phyloP scores from a whole-genome alignment of 2,797 vertebrate genomes.

The Coregonus suidteri region DNA sequence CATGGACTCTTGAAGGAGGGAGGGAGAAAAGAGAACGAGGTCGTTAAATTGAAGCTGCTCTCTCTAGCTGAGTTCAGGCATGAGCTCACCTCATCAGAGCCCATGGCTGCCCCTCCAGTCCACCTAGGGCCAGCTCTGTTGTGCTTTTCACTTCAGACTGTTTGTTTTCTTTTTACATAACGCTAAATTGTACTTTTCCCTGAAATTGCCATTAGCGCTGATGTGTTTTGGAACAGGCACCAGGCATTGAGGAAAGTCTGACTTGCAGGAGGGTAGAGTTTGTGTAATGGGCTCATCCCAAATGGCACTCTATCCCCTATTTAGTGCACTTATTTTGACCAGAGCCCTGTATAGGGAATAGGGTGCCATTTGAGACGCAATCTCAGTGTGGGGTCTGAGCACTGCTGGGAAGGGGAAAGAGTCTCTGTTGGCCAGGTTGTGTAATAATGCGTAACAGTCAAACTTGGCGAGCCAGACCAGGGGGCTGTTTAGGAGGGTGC shows the following conservation, averaged over 20 bases:
- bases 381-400: background rate
- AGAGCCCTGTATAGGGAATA: background rate
- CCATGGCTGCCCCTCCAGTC: slow-evolving; percentile 15
- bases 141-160: background rate
- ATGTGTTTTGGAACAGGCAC: slow-evolving; percentile 14
- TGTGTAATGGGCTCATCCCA: background rate
- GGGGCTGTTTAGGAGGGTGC: background rate
- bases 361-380: background rate
- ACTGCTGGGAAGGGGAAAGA: background rate
- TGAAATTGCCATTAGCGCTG: slow-evolving; percentile 13
- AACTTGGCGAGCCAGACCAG: background rate
- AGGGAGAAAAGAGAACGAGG: background rate
- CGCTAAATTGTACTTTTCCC: slow-evolving; percentile 9
- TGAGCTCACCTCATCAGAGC: slow-evolving; percentile 26
- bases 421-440: background rate
- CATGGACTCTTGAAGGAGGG: background rate
- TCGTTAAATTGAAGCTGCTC: background rate
- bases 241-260: slow-evolving; percentile 12
- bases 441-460: background rate
- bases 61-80: background rate
- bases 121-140: background rate
- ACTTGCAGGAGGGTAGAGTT: background rate
- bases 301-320: too few relatives aligned
- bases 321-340: too few relatives aligned
- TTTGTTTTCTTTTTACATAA: slow-evolving; percentile 13